A percentile compares a stretch with the other conserved stretches of the same genome.
Conservation (phyloP, 2,888 invertebrate genomes). For the Caenorhabditis wallacei region DNA sequence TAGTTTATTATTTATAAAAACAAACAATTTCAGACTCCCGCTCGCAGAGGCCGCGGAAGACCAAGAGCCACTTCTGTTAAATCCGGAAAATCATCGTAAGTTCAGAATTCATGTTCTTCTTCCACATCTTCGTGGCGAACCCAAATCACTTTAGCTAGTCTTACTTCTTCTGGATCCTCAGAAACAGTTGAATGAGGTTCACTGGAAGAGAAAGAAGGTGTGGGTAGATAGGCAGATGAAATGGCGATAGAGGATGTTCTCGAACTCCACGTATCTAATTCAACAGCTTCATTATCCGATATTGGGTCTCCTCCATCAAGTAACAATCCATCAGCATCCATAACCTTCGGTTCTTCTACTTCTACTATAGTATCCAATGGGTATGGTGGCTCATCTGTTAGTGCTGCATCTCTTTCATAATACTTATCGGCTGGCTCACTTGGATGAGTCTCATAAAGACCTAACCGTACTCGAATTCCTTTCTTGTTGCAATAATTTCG, state of each 20-base stretch:
- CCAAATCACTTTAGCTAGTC: slow-evolving; percentile 44
- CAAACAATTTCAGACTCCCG: neutral
- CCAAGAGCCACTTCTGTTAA: neutral
- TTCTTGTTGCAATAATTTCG: slow-evolving; percentile 52
- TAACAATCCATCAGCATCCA: slow-evolving; percentile 51
- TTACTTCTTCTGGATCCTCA: slow-evolving; percentile 40
- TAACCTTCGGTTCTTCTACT: slow-evolving; percentile 28
- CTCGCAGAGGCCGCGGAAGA: slow-evolving; percentile 26
- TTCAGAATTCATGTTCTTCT: neutral
- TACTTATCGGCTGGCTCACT: slow-evolving; percentile 53
- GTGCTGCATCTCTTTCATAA: slow-evolving; percentile 52
- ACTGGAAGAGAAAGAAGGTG: slow-evolving; percentile 37
- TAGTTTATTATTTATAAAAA: neutral
- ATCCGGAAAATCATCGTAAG: slow-evolving; percentile 3
- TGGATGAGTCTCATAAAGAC: slow-evolving; percentile 45
- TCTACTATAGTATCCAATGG: slow-evolving; percentile 49
- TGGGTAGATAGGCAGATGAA: slow-evolving; percentile 27
- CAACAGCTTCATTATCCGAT: slow-evolving; percentile 32
- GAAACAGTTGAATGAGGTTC: slow-evolving; percentile 47
- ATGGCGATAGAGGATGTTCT: neutral
- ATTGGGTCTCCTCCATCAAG: slow-evolving; percentile 23
- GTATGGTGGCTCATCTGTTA: slow-evolving; percentile 37
- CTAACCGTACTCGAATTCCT: slow-evolving; percentile 33
- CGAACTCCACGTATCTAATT: slow-evolving; percentile 37
- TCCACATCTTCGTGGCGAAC: neutral